Conservation (phyloP, 1,140 invertebrate genomes). For the Eriocheir sinensis region DNA sequence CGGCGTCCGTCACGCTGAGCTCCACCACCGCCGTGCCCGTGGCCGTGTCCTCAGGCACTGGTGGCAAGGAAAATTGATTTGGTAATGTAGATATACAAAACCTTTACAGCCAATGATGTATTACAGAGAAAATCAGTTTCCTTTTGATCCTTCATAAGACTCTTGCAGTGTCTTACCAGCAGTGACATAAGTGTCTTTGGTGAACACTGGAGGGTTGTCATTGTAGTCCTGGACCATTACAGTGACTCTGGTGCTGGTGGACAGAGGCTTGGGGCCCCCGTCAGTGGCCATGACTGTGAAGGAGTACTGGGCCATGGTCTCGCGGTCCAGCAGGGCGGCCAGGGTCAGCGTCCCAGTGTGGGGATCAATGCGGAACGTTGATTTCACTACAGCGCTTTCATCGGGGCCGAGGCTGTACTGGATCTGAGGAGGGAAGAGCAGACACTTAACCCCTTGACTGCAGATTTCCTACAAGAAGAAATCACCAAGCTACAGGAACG, state of each 20-base stretch:
- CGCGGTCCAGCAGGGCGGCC: conserved; percentile 72
- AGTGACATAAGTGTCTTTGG: conserved; percentile 70
- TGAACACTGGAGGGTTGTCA: conserved; percentile 92
- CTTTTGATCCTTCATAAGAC: background rate
- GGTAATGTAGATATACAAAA: conserved; percentile 85
- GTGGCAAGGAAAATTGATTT: conserved; percentile 95
- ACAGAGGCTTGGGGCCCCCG: conserved; percentile 88
- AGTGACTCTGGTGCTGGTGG: conserved; percentile 87
- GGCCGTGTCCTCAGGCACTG: conserved; percentile 83
- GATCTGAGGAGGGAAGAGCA: conserved; percentile 58
- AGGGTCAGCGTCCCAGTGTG: conserved; percentile 91
- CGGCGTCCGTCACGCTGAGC: conserved; percentile 61
- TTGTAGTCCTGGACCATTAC: conserved; percentile 92
- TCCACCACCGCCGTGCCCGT: conserved; percentile 71
- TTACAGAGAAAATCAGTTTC: conserved; percentile 89
- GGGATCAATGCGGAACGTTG: conserved; percentile 91
- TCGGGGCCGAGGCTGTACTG: conserved; percentile 63
- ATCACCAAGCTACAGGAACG: too few relatives aligned
- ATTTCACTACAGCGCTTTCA: conserved; percentile 56
- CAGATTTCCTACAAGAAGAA: too few relatives aligned
- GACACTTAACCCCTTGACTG: too few relatives aligned
- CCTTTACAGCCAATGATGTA: conserved; percentile 87
- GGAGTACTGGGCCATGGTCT: conserved; percentile 85
- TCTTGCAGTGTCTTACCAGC: conserved; percentile 84
- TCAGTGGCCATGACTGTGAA: conserved; percentile 91